These are phyloP conservation scores for Trilocha varians DNA, from an alignment of 2,888 invertebrate genomes.

Conservation along the genomic window DNA sequence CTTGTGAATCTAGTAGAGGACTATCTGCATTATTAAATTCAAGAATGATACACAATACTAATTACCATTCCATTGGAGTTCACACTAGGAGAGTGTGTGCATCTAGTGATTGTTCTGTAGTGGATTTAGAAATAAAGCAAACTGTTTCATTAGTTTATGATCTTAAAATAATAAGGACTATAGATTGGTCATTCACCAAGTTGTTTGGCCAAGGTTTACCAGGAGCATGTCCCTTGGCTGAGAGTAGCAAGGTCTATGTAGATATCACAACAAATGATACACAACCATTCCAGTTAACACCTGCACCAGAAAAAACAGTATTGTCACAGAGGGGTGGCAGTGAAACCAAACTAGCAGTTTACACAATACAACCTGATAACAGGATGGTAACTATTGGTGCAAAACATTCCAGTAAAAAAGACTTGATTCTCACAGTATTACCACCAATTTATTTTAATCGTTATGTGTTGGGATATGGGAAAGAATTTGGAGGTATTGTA, in stretches of 20 bases:
- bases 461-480: slow-evolving; percentile 90
- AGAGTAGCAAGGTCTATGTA: slow-evolving; percentile 84
- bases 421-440: slow-evolving; percentile 64
- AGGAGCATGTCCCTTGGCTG: slow-evolving; percentile 86
- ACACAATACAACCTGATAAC: slow-evolving; percentile 73
- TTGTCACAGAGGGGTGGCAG: slow-evolving; percentile 80
- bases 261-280: slow-evolving; percentile 80
- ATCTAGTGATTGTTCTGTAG: slow-evolving; percentile 70
- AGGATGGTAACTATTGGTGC: slow-evolving; percentile 81
- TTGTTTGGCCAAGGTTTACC: slow-evolving; percentile 90
- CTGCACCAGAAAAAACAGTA: slow-evolving; percentile 73
- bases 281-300: slow-evolving; percentile 76
- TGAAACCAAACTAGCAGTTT: slow-evolving; percentile 78
- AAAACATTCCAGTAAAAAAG: slow-evolving; percentile 58
- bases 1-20: slow-evolving; percentile 93
- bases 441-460: slow-evolving; percentile 85
- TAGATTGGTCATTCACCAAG: slow-evolving; percentile 90
- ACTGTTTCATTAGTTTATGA: slow-evolving; percentile 92
- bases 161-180: slow-evolving; percentile 75
- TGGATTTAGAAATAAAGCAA: slow-evolving; percentile 86
- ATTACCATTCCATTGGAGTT: slow-evolving; percentile 92
- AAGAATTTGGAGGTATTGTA: slow-evolving; percentile 91
- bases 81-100: slow-evolving; percentile 87
- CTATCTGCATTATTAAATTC: slow-evolving; percentile 91
- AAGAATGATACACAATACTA: slow-evolving; percentile 91